Base-by-base conservation (phyloP, 2,113 vertebrate genomes). In the Dipodomys stephensi region DNA sequence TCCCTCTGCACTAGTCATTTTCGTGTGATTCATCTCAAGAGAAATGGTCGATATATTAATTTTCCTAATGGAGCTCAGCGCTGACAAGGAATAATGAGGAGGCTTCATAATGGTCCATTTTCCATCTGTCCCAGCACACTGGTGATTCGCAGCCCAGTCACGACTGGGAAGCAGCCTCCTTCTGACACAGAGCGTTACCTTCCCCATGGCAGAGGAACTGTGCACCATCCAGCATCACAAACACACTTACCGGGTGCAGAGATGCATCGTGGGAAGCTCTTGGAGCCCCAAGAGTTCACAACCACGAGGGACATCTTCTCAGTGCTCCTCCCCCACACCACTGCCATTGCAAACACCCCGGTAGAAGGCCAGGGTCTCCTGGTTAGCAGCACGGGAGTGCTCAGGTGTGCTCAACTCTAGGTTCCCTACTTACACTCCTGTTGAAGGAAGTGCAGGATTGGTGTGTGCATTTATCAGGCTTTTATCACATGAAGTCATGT, bases 71-170 rank as follows among this genome's bases (percentile, higher is more conserved):
- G 95, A 91, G 86, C 32, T 79, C 83, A n/a, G 25, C 25, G 11
- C 68, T 95, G 96, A 96, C 96, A 95, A 87, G 89, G 89, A 96
- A 53, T 95, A 90, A 97, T 90, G 96, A 96, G 86, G 86, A 85
- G 53, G 81, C 78, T 79, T 72, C 80, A 4, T 90, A 91, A 94
- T 90, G 87, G 81, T 60, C 88, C 83, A 28, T 94, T 89, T 92
- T 85, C 95, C 95, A 95, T 94, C 97, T 97, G 96, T 94, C 91
- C 83, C 53, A 3, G 30, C 46, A 25, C 19, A 16, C 11, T 35
- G n/a, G 2, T 3, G 15, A 25, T 32, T 62, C 90, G 35, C 28
- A 84, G 23, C 35, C 49, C 57, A 39, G 73, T 16, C 81, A 46
- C 49, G 32, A 35, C 28, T 4, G 6, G 32, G 53, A 39, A 60